Base-by-base conservation (phyloP, 1,140 invertebrate species). In the Carposina sasakii region DNA sequence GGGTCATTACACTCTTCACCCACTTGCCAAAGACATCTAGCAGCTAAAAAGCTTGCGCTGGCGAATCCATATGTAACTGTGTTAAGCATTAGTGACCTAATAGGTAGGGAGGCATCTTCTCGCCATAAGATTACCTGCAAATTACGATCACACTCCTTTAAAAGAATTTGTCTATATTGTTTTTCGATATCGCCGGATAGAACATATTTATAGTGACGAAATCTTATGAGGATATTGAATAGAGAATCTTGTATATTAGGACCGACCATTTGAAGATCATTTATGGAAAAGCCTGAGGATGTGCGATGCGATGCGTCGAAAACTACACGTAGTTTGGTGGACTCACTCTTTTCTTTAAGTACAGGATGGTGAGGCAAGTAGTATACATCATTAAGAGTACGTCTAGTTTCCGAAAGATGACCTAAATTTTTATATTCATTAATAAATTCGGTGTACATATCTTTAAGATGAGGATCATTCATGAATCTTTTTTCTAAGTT, bases 241-340 rank as follows among this genome's bases (percentile, higher is more conserved):
- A 33, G n/a, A 4, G 31, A 33, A 15, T 33, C 31, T 33, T 33
- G 31, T 33, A 33, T 33, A 15, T 15, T 10, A 8, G 31, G 31
- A 13, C 31, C 31, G 0, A 60, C 54, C 12, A 61, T 23, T 19
- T 75, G 51, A 5, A 50, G 52, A 23, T 70, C 66, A 55, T 78
- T 78, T 6, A 79, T 33, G 13, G 8, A 10, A 13, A 10, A 33
- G 4, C 31, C 31, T n/a, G 31, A 33, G 5, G 31, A 33, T 4
- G 31, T 33, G 9, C 8, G 31, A 33, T 3, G 15, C 9, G 31
- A 33, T 8, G 31, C 31, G 15, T 33, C n/a, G 13, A 33, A 33
- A 33, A 33, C 31, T 8, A 33, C 31, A 5, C 31, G 31, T 8
- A 33, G 13, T 33, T 33, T 33, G 9, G 31, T 33, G 5, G 31